Evolutionary conservation across 2,113 vertebrate species (phyloP).

Genomic region (Albula goreensis): DNA sequence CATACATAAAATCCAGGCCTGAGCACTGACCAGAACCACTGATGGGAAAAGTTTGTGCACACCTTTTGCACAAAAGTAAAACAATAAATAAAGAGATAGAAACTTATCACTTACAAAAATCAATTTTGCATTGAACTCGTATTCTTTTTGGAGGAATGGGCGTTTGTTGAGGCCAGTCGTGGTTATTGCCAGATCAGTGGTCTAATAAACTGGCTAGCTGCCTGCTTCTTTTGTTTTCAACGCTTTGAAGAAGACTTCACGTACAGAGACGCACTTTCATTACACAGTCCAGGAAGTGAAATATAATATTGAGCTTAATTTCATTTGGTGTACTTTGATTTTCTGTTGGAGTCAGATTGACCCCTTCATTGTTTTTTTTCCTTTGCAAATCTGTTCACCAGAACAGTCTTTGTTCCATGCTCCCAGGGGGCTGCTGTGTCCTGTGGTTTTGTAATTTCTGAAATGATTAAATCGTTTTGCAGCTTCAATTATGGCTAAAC

Average conservation of each 20-base stretch:
- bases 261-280: not conserved
- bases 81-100: not conserved
- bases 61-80: not conserved
- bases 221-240: not conserved
- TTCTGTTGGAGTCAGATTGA: constrained; percentile 53
- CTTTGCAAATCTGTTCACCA: constrained; percentile 5
- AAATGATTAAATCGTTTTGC: constrained; percentile 61
- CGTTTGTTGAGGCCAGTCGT: no score
- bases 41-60: no score
- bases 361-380: constrained; percentile 51
- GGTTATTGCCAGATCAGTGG: not conserved
- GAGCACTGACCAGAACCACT: not conserved
- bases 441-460: constrained; percentile 65
- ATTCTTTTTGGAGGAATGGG: not conserved
- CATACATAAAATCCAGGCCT: not conserved
- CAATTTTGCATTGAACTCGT: not conserved
- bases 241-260: not conserved
- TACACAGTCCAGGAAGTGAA: constrained; percentile 8
- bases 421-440: constrained; percentile 54
- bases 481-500: constrained; percentile 54
- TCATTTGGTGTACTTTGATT: constrained; percentile 45
- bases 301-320: constrained; percentile 56
- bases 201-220: not conserved
- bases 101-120: not conserved
- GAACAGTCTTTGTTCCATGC: constrained; percentile 42